phyloP scores from a whole-genome alignment of 53 echinoderm and acorn worm species.

The Holothuria leucospilota region DNA sequence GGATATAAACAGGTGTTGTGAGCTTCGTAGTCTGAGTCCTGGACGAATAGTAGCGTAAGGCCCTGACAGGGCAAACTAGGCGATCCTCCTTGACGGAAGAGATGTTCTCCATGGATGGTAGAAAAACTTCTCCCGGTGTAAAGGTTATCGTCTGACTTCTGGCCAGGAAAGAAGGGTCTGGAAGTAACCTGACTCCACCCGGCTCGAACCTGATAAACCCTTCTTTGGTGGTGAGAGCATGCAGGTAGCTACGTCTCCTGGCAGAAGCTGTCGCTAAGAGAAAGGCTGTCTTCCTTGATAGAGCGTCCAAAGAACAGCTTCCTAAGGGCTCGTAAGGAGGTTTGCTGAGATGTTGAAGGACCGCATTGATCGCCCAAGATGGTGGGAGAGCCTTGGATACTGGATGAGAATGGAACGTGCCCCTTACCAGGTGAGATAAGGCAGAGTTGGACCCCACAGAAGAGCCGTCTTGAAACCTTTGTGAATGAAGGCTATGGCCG shows the following conservation, averaged over 20 bases:
- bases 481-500: not conserved
- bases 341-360: not conserved
- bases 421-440: not conserved
- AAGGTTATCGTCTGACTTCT: slow-evolving; percentile 11
- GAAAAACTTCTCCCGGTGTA: not conserved
- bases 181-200: slow-evolving; percentile 12
- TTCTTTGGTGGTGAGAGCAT: not conserved
- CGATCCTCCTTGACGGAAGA: not conserved
- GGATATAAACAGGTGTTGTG: not conserved
- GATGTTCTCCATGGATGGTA: not conserved
- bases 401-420: not conserved
- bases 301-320: not conserved
- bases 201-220: not conserved
- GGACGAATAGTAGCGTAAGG: not conserved
- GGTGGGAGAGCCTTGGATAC: not conserved
- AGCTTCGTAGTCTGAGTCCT: not conserved
- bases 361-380: not conserved
- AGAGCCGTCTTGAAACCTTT: not conserved
- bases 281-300: not conserved
- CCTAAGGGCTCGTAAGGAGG: not conserved
- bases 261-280: not conserved
- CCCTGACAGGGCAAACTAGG: slow-evolving; percentile 9
- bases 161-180: not conserved
- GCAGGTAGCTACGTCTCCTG: not conserved
- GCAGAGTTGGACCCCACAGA: not conserved